Base-by-base conservation (phyloP, 1,140 invertebrate species). In the Heliconius hewitsoni region DNA sequence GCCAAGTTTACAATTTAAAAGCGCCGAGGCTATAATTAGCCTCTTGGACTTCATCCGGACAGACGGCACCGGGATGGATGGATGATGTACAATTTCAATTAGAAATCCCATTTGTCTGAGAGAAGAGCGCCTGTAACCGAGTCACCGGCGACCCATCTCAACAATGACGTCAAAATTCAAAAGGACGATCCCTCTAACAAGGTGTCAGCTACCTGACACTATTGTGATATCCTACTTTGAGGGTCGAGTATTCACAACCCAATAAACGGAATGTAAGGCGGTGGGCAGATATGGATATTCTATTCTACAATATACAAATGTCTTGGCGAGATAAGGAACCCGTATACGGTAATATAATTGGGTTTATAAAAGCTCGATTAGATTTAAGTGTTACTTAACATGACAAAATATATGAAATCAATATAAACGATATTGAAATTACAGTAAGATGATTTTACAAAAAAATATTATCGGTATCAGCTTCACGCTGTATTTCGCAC, bases 161-260 rank as follows among this genome's bases (percentile, higher is more conserved):
- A 88, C 87, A 88, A 90, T 86, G 86, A 86, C 86, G 78, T 85
- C 82, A 83, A 87, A 81, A 86, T 85, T 87, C 86, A 88, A 89
- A 91, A 89, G 89, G 86, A 74, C 75, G 79, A 76, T 84, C 84
- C 82, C 87, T 78, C 86, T 93, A 93, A 93, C 88, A 87, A 90
- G 90, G 90, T 89, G 89, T 91, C 89, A 85, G 86, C 82, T 89
- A 93, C 87, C 90, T 87, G 89, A 93, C 85, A 90, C 89, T 89
- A 89, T 91, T 91, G 86, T 82, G 86, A 87, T 86, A 87, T 87
- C 81, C 82, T 72, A 57, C 77, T 80, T 86, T 87, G 87, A 88
- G 86, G 85, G 86, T 82, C 85, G 84, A 87, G 90, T 90, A 89
- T 90, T 91, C 87, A 86, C 86, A 88, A 84, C 80, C 86, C 85